Percentiles rank a stretch among this genome's conserved stretches.
phyloP scores from a whole-genome alignment of 2,797 vertebrate genomes.

The Acrossocheilus wenchowensis region DNA sequence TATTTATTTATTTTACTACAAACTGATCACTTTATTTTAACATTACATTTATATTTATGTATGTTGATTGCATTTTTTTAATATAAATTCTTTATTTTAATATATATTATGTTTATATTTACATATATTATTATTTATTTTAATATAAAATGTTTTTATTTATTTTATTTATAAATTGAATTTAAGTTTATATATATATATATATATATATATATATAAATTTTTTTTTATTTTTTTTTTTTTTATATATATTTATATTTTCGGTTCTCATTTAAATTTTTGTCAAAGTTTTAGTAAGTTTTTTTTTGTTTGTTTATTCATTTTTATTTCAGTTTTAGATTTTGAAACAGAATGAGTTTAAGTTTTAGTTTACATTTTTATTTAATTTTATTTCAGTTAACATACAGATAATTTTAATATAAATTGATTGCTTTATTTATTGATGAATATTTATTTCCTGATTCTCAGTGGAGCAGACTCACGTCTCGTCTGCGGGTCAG shows the following conservation, averaged over 20 bases:
- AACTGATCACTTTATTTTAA: not conserved
- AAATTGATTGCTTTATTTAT: not conserved
- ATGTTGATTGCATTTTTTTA: not conserved
- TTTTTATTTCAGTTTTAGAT: no score
- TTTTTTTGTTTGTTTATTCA: no score
- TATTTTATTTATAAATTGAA: not conserved
- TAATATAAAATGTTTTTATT: no score
- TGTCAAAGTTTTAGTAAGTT: no score
- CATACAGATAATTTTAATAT: not conserved
- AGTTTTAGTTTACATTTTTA: no score
- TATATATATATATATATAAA: no score
- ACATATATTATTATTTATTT: not conserved
- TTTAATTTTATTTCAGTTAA: not conserved
- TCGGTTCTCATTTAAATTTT: no score
- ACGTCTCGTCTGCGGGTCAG: slow-evolving; percentile 72
- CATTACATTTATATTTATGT: not conserved
- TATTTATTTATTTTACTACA: not conserved
- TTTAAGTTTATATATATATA: no score
- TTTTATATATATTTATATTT: no score
- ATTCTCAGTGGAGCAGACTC: not conserved
- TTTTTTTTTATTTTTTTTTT: no score
- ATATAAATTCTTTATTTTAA: not conserved
- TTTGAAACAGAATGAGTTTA: no score
- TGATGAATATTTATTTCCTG: not conserved
- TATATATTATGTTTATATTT: not conserved